Conservation (phyloP, 1,140 invertebrate genomes). For the Saccostrea glomerata region DNA sequence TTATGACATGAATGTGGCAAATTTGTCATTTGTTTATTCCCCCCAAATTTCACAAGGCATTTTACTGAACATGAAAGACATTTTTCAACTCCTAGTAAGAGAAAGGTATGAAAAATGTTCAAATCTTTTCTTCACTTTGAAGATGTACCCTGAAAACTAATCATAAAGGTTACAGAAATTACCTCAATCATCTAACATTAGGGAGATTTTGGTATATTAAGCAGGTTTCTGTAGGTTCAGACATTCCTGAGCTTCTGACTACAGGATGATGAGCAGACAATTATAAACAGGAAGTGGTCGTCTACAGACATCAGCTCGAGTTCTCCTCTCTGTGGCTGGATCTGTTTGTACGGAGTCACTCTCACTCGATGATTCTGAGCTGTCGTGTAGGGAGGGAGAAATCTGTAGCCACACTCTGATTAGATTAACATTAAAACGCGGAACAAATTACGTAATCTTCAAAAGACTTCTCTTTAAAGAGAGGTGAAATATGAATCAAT, state of each 20-base stretch:
- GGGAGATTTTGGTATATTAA: not conserved
- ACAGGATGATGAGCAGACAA: not conserved
- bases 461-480: not conserved
- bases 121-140: too few species aligned
- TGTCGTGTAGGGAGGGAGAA: not conserved
- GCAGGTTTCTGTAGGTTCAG: not conserved
- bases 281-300: slow-evolving; percentile 21
- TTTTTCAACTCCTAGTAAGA: too few species aligned
- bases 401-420: not conserved
- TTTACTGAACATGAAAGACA: too few species aligned
- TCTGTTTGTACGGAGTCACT: not conserved
- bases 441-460: slow-evolving; percentile 1
- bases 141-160: too few species aligned
- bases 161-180: not conserved
- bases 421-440: not conserved
- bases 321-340: not conserved
- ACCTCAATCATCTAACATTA: not conserved
- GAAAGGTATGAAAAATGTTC: too few species aligned
- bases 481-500: not conserved
- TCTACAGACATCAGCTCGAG: not conserved
- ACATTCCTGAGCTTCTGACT: not conserved
- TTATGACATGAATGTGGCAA: too few species aligned
- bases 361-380: not conserved
- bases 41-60: too few species aligned
- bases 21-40: too few species aligned